These are phyloP conservation scores for Bruchidius siliquastri DNA, from an alignment of 2,888 invertebrate species.

Conservation along the genomic window DNA sequence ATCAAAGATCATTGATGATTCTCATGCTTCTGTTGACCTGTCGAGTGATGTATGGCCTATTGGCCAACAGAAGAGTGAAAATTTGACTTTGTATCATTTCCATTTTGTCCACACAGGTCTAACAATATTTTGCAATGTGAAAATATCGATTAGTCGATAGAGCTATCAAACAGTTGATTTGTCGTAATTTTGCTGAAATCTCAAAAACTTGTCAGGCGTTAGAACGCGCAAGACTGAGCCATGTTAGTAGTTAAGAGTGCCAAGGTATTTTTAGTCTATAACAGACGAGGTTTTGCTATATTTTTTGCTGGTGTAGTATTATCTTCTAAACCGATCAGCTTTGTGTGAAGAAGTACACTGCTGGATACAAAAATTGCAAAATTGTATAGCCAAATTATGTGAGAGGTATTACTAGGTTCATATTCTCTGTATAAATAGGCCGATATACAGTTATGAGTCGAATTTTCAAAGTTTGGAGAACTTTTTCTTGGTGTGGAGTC, in stretches of 20 bases:
- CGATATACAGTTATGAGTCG: no score
- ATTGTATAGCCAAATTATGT: neutral
- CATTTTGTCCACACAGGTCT: no score
- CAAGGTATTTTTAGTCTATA: slow-evolving; percentile 44
- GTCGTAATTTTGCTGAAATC: neutral
- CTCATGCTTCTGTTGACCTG: no score
- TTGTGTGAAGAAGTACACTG: neutral
- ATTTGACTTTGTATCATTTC: no score
- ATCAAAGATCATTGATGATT: no score
- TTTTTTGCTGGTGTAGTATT: slow-evolving; percentile 6
- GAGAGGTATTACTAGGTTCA: neutral
- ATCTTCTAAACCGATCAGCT: neutral
- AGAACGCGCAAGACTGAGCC: slow-evolving; percentile 31
- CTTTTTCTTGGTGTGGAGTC: no score
- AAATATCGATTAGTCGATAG: neutral
- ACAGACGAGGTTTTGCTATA: slow-evolving; percentile 11
- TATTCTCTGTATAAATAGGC: neutral
- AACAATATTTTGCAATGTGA: neutral
- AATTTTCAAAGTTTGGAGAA: no score
- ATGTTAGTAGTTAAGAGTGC: slow-evolving; percentile 33
- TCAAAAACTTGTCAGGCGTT: neutral
- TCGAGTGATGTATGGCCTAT: no score
- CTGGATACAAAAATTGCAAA: neutral
- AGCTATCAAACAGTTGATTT: slow-evolving; percentile 8
- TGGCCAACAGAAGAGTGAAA: no score